Conservation (phyloP, 1,140 invertebrate species). For the Penaeus indicus region DNA sequence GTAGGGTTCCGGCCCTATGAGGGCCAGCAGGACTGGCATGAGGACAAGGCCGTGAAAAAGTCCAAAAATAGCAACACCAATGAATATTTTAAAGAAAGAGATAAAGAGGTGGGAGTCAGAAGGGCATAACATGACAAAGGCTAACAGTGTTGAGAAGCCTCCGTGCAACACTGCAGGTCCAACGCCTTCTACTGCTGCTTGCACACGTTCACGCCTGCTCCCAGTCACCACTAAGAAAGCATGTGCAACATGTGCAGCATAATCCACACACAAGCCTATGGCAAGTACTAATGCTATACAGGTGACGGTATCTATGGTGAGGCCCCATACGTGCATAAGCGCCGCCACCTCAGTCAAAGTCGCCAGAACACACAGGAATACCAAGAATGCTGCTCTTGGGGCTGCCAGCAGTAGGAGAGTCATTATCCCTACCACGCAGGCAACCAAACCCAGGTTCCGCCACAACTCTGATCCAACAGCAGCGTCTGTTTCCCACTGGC, state of each 20-base stretch:
- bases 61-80: slow-evolving; percentile 82
- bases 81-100: slow-evolving; percentile 85
- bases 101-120: slow-evolving; percentile 83
- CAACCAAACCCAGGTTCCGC: slow-evolving; percentile 82
- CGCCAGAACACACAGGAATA: slow-evolving; percentile 81
- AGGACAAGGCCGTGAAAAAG: slow-evolving; percentile 82
- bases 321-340: slow-evolving; percentile 84
- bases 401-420: slow-evolving; percentile 86
- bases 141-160: slow-evolving; percentile 84
- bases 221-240: slow-evolving; percentile 70
- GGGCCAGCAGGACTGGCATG: slow-evolving; percentile 80
- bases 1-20: slow-evolving; percentile 78
- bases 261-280: slow-evolving; percentile 89
- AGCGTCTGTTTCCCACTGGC: slow-evolving; percentile 83
- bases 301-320: slow-evolving; percentile 87
- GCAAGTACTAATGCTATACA: slow-evolving; percentile 86
- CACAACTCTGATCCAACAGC: slow-evolving; percentile 80
- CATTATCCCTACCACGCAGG: slow-evolving; percentile 84
- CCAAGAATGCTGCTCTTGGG: slow-evolving; percentile 82
- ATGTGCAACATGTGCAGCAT: slow-evolving; percentile 86
- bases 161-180: slow-evolving; percentile 85
- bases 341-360: slow-evolving; percentile 84
- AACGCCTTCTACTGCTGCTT: slow-evolving; percentile 79
- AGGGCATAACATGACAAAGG: slow-evolving; percentile 79
- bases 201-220: slow-evolving; percentile 73